phyloP scores from a whole-genome alignment of 2,113 vertebrate species.

The Psophia crepitans region DNA sequence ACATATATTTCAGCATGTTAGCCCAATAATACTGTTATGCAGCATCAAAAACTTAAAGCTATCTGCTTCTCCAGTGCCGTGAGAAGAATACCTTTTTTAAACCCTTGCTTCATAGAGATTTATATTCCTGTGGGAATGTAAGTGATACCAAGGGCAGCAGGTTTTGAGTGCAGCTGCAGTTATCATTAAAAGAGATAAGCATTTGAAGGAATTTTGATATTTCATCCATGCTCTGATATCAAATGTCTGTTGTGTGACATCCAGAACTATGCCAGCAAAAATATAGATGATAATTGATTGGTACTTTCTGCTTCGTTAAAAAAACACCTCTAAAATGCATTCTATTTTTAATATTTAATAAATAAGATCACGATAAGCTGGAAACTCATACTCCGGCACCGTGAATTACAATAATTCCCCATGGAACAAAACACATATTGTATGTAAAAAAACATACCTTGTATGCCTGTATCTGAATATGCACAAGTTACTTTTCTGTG shows the following conservation, averaged over 20 bases:
- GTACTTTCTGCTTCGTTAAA: not conserved
- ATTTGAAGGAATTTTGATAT: constrained; percentile 24
- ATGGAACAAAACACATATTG: not conserved
- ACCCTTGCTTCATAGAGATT: not conserved
- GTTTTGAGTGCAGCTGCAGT: constrained; percentile 15
- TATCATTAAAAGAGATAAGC: not conserved
- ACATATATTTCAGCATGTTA: not conserved
- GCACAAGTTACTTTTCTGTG: not conserved
- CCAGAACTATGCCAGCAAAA: not conserved
- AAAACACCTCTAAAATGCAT: not conserved
- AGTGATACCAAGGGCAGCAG: not conserved
- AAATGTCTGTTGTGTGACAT: not conserved
- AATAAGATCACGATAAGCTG: not conserved
- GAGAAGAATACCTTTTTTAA: not conserved
- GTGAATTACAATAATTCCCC: not conserved
- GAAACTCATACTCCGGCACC: not conserved
- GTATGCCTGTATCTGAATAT: not conserved
- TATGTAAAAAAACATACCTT: no score
- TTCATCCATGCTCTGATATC: not conserved
- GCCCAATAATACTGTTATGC: not conserved
- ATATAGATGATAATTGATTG: not conserved
- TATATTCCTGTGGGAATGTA: constrained; percentile 27
- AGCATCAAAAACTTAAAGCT: not conserved
- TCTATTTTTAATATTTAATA: not conserved
- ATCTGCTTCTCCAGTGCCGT: not conserved